Evolutionary conservation across 2,888 invertebrate genomes (phyloP), one percentile per base, ranked within the genome.

Genomic region (Eupeodes latifasciatus): DNA sequence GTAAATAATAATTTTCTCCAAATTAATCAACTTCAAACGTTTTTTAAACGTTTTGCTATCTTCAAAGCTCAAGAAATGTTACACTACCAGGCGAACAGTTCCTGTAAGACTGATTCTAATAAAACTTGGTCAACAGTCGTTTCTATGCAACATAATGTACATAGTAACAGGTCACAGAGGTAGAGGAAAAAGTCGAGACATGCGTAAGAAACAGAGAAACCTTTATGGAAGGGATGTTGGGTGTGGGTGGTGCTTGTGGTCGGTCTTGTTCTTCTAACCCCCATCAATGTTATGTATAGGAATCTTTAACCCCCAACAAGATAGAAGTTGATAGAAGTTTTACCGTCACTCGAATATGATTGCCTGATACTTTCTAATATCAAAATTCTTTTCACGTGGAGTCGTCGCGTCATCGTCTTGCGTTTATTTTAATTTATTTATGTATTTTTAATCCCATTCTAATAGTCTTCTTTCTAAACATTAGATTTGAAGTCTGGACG

Each of bases 1-100:
- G 71, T 69, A 57, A 69, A 62, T 76, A 86, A 61, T 36, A 44
- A 74, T 82, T 86, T 85, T 86, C 78, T 67, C 12, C 67, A 72
- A 81, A 89, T 87, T 89, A 88, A 79, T 77, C 90, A 89, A 92
- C 92, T 91, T 92, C 92, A 93, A 93, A 92, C 91, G 91, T 89
- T 78, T 91, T 90, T 91, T 91, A 92, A 92, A 91, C 91, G 91
- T 90, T 91, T 92, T 91, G 89, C 89, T 92, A 92, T 92, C 92
- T 92, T 92, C 92, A 93, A 93, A 92, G 92, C 92, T 93, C 92
- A 91, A 91, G 92, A 91, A 92, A 92, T 93, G 92, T 91, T 92
- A 91, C 82, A 87, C 53, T 76, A 92, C 90, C 91, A 93, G 93
- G 93, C 90, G 82, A 83, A 7, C 93, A 93, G 92, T 76, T 55